Evolutionary conservation across 2,113 vertebrate genomes (phyloP).

Genomic region (Catharus fuscescens): DNA sequence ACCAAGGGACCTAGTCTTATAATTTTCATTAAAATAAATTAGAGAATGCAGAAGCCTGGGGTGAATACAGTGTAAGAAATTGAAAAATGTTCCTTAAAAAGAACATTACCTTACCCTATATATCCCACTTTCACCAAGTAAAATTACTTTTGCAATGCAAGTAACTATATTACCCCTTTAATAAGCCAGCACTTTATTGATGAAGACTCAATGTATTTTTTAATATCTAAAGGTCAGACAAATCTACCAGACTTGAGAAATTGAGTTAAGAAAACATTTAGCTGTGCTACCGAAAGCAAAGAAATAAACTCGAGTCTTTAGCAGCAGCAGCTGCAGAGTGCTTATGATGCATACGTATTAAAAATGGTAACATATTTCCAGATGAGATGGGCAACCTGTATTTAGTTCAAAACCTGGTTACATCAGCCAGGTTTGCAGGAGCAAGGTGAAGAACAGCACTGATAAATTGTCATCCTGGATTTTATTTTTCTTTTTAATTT

Average conservation of each 20-base stretch:
- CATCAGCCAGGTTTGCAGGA: neutral
- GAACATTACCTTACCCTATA: slow-evolving; percentile 5
- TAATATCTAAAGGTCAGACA: slow-evolving; percentile 49
- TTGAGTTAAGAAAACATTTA: slow-evolving; percentile 45
- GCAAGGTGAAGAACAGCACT: neutral
- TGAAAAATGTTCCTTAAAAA: slow-evolving; percentile 48
- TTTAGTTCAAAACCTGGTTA: neutral
- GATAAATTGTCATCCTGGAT: neutral
- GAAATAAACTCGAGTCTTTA: slow-evolving; percentile 22
- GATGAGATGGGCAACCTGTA: neutral
- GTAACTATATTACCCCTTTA: slow-evolving; percentile 49
- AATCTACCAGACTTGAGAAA: slow-evolving; percentile 30
- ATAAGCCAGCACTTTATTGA: slow-evolving; percentile 42
- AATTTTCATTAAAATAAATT: slow-evolving; percentile 75
- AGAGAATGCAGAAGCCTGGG: slow-evolving; percentile 63
- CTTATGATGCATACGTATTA: neutral
- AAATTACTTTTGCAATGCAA: slow-evolving; percentile 55
- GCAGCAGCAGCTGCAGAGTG: neutral
- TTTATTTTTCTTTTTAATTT: neutral
- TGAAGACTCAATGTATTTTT: slow-evolving; percentile 2
- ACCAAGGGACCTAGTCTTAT: slow-evolving; percentile 64
- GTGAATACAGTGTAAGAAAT: slow-evolving; percentile 55
- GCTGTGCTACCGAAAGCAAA: slow-evolving; percentile 29
- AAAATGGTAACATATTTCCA: neutral
- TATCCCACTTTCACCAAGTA: slow-evolving; percentile 30